Evolutionary conservation across 2,888 invertebrate species (phyloP).

Genomic region (Tipula helvola): DNA sequence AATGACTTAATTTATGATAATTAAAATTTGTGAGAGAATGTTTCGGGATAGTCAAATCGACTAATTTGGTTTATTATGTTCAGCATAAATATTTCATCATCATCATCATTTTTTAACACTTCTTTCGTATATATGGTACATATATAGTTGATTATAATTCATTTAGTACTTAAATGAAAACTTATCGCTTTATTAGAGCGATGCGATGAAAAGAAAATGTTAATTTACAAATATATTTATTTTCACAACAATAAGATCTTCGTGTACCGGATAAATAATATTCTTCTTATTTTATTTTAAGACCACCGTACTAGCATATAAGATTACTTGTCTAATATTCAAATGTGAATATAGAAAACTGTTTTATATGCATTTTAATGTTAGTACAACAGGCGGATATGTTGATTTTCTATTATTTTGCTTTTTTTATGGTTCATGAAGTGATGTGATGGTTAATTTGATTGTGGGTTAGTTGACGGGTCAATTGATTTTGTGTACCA

Average conservation of each 20-base stretch:
- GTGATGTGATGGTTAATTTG: background rate
- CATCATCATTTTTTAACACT: background rate
- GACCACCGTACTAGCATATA: background rate
- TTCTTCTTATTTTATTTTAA: background rate
- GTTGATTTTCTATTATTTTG: background rate
- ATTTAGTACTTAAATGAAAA: background rate
- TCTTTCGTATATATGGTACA: background rate
- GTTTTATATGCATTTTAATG: background rate
- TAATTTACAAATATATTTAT: background rate
- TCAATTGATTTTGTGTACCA: background rate
- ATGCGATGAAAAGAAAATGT: background rate
- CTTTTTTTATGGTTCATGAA: background rate
- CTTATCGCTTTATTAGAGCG: background rate
- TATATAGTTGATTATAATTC: background rate
- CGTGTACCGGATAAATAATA: background rate
- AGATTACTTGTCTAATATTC: background rate
- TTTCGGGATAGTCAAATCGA: background rate
- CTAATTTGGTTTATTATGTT: background rate
- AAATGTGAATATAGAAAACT: background rate
- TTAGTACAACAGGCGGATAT: background rate
- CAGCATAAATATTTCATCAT: background rate
- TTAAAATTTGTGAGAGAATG: background rate
- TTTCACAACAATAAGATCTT: background rate
- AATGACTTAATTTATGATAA: constrained; percentile 4
- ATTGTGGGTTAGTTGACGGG: background rate